These are phyloP conservation scores for Streptopelia turtur DNA, from an alignment of 2,797 vertebrate genomes.

Conservation along the genomic window DNA sequence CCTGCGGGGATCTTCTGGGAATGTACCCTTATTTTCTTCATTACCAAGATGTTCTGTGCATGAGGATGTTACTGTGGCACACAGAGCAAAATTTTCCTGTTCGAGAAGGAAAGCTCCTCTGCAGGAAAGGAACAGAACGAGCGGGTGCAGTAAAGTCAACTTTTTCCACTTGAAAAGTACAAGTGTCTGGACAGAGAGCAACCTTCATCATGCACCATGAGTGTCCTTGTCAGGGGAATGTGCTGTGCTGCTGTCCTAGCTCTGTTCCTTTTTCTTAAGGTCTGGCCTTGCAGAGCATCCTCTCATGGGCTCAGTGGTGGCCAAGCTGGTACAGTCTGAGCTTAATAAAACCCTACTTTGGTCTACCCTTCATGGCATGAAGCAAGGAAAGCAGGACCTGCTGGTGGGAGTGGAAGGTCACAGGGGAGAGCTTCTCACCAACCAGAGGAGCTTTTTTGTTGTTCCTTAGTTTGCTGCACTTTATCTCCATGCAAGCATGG, in stretches of 20 bases:
- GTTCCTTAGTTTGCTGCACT: background rate
- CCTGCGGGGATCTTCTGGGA: background rate
- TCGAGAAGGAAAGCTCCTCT: background rate
- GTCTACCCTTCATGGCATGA: rapidly evolving
- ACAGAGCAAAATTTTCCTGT: background rate
- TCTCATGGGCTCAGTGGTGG: background rate
- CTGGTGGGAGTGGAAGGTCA: background rate
- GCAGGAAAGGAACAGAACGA: background rate
- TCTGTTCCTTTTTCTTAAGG: background rate
- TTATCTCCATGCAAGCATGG: background rate
- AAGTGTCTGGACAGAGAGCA: background rate
- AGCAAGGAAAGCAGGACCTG: background rate
- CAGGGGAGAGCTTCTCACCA: background rate
- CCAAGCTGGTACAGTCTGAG: background rate
- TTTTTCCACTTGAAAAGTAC: background rate
- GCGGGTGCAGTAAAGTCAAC: background rate
- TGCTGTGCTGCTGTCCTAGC: background rate
- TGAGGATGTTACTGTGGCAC: background rate
- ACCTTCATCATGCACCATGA: background rate
- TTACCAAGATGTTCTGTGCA: background rate
- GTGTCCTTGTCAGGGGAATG: background rate
- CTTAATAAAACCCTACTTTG: background rate
- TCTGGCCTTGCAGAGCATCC: background rate
- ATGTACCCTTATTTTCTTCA: background rate
- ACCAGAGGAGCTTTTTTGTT: background rate